Conservation (phyloP, 1,140 invertebrate species). For the Euborellia annulipes region DNA sequence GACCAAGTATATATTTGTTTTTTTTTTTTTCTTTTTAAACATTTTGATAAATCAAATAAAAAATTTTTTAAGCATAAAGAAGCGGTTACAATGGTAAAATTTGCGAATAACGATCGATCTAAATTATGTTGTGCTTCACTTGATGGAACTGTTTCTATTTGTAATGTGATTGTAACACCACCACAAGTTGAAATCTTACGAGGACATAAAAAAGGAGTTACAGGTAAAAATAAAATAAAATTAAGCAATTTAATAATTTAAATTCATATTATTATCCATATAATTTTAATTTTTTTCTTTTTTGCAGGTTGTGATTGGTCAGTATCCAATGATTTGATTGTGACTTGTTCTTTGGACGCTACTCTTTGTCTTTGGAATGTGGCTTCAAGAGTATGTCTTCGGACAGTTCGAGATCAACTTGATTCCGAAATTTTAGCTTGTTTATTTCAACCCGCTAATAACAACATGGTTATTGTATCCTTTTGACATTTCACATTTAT, state of each 20-base stretch:
- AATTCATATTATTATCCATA: too few relatives aligned
- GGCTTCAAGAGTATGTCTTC: conserved; percentile 39
- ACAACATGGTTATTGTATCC: conserved; percentile 74
- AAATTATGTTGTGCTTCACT: conserved; percentile 64
- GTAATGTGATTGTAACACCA: conserved; percentile 50
- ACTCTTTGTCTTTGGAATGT: conserved; percentile 62
- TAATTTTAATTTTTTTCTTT: too few relatives aligned
- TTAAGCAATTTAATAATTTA: too few relatives aligned
- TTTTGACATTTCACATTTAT: too few relatives aligned
- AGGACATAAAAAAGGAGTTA: conserved; percentile 59
- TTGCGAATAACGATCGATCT: conserved; percentile 74
- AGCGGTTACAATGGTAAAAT: conserved; percentile 67
- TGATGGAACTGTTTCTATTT: conserved; percentile 67
- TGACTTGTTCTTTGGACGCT: conserved; percentile 59
- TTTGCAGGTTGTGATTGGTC: conserved; percentile 80
- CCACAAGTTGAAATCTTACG: conserved; percentile 56
- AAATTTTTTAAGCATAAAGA: conserved; percentile 43
- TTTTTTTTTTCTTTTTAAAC: too few relatives aligned
- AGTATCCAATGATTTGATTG: conserved; percentile 66
- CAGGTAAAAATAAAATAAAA: conserved; percentile 41
- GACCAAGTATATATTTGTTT: conserved; percentile 52
- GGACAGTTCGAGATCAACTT: conserved; percentile 45
- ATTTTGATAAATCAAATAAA: too few relatives aligned
- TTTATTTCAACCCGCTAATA: conserved; percentile 71
- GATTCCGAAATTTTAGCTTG: conserved; percentile 51